phyloP scores from a whole-genome alignment of 2,888 invertebrate genomes.

The Helleia helle region DNA sequence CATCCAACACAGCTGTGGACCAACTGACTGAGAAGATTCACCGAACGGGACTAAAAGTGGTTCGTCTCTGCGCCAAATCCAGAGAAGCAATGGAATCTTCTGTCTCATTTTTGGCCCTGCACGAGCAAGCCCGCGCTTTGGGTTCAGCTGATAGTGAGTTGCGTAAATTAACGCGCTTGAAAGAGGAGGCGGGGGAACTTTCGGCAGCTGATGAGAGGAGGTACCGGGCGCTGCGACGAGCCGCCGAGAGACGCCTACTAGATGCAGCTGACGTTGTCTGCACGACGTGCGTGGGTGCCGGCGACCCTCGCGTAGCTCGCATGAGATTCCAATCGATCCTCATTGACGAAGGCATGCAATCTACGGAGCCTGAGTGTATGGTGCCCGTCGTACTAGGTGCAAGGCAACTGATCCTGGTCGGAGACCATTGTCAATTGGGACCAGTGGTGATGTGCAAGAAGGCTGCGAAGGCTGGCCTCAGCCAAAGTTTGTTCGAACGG shows the following conservation, averaged over 20 bases:
- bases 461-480: constrained; percentile 96
- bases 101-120: constrained; percentile 95
- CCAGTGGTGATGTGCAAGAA: constrained; percentile 99
- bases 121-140: constrained; percentile 97
- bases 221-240: constrained; percentile 91
- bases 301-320: constrained; percentile 93
- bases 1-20: constrained; percentile 99
- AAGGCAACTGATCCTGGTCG: constrained; percentile 96
- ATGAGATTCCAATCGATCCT: constrained; percentile 97
- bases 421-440: constrained; percentile 99
- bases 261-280: constrained; percentile 99
- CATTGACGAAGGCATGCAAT: constrained; percentile 98
- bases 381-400: constrained; percentile 98
- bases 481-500: constrained; percentile 97
- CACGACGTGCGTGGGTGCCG: constrained; percentile 99
- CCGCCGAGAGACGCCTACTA: constrained; percentile 90
- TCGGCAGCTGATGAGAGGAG: constrained; percentile 96
- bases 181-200: constrained; percentile 98
- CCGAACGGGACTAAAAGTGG: constrained; percentile 93
- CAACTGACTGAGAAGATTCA: constrained; percentile 99
- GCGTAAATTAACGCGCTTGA: constrained; percentile 94
- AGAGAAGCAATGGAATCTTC: constrained; percentile 98
- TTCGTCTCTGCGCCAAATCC: constrained; percentile 97
- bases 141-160: constrained; percentile 92
- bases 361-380: constrained; percentile 98